phyloP scores from a whole-genome alignment of 2,113 vertebrate species.

The Stigmatopora argus region DNA sequence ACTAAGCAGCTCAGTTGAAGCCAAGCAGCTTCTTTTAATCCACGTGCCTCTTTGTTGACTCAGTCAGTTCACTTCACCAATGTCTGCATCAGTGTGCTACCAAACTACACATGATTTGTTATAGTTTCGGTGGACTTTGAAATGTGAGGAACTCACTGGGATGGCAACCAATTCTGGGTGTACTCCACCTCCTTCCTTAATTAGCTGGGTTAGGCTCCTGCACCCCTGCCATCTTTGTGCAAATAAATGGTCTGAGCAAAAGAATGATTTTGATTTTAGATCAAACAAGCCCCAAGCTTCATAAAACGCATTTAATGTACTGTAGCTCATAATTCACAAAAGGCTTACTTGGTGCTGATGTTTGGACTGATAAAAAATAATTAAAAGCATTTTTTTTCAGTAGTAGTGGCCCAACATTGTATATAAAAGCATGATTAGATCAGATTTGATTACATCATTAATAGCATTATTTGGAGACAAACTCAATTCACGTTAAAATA shows the following conservation, averaged over 20 bases:
- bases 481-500: no score
- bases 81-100: conserved; percentile 10
- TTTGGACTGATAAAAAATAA: neutral
- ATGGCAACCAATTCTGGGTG: no score
- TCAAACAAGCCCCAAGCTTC: conserved; percentile 17
- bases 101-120: conserved; percentile 5
- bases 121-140: neutral
- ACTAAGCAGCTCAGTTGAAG: conserved; percentile 39
- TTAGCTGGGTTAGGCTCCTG: no score
- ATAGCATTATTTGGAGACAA: no score
- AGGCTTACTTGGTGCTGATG: neutral
- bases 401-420: no score
- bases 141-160: neutral
- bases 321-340: conserved; percentile 10
- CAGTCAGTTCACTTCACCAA: conserved; percentile 13
- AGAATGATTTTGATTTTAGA: neutral
- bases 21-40: conserved; percentile 30
- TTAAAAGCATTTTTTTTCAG: neutral
- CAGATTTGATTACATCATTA: no score
- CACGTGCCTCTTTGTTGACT: conserved; percentile 16
- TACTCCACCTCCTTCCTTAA: no score
- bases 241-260: no score
- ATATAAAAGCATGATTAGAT: no score
- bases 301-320: conserved; percentile 5
- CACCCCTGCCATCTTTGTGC: no score